A percentile compares a stretch with the other conserved stretches of the same genome.
These are phyloP conservation scores for Callimorpha dominula DNA, from an alignment of 2,888 invertebrate species.

Conservation along the genomic window DNA sequence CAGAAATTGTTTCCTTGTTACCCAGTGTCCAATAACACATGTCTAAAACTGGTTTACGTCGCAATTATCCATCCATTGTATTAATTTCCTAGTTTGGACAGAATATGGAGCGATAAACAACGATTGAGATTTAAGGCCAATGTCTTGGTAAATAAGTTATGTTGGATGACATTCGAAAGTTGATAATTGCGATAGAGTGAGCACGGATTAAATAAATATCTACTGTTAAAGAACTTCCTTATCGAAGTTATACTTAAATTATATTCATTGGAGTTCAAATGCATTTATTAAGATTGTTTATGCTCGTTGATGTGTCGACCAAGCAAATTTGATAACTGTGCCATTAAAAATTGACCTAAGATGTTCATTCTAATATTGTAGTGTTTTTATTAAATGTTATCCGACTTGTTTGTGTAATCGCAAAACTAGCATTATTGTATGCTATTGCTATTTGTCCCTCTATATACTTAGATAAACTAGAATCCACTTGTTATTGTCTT, in stretches of 20 bases:
- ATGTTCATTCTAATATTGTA: not conserved
- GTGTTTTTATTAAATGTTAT: not conserved
- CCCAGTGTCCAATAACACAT: slow-evolving; percentile 2
- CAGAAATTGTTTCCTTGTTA: slow-evolving; percentile 7
- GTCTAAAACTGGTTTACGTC: not conserved
- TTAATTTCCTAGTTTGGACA: not conserved
- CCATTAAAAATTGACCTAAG: not conserved
- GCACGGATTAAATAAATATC: not conserved
- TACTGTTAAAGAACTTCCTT: not conserved
- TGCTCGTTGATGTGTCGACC: not conserved
- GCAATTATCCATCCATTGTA: slow-evolving; percentile 4
- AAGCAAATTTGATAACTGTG: not conserved
- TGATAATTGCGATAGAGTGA: not conserved
- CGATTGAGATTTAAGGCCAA: not conserved
- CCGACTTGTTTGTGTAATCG: not conserved
- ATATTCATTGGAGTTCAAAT: not conserved
- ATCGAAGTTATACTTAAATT: not conserved
- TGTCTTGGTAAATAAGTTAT: not conserved
- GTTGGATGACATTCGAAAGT: not conserved
- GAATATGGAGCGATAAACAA: not conserved
- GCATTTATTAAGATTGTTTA: not conserved
- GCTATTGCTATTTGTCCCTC: not conserved
- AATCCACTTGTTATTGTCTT: not conserved
- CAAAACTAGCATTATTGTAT: not conserved
- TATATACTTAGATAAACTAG: not conserved